Conservation (phyloP, 2,797 vertebrate species). For the Siniperca obscura region DNA sequence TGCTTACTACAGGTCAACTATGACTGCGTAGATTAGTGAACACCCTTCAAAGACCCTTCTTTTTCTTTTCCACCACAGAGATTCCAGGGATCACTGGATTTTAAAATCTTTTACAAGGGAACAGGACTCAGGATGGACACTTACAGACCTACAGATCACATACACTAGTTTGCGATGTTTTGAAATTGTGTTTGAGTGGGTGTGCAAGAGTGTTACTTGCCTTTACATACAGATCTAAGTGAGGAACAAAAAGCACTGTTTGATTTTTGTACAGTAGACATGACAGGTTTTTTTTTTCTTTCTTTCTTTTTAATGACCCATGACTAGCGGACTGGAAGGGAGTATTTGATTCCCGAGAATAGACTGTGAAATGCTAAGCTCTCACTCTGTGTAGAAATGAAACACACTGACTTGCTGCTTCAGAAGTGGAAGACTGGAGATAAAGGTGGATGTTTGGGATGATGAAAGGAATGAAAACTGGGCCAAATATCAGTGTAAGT, state of each 20-base stretch:
- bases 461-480: slow-evolving; percentile 59
- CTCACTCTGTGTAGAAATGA: slow-evolving; percentile 61
- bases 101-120: slow-evolving; percentile 60
- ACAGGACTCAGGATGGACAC: slow-evolving; percentile 66
- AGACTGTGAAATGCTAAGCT: slow-evolving; percentile 79
- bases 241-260: slow-evolving; percentile 78
- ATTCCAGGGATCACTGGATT: slow-evolving; percentile 61
- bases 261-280: slow-evolving; percentile 70
- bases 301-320: slow-evolving; percentile 49
- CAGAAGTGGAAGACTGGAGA: slow-evolving; percentile 52
- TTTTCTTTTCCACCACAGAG: slow-evolving; percentile 49
- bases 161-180: slow-evolving; percentile 58
- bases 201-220: slow-evolving; percentile 71
- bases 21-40: slow-evolving; percentile 9
- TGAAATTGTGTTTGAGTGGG: slow-evolving; percentile 69
- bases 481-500: slow-evolving; percentile 72
- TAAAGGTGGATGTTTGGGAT: slow-evolving; percentile 34
- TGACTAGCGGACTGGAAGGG: slow-evolving; percentile 54
- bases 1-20: slow-evolving; percentile 49
- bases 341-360: slow-evolving; percentile 65
- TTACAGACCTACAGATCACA: slow-evolving; percentile 45
- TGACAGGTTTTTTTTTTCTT: slow-evolving; percentile 31
- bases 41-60: slow-evolving; percentile 10
- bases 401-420: slow-evolving; percentile 76
- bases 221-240: slow-evolving; percentile 69